Evolutionary conservation across 2,797 vertebrate genomes (phyloP).

Genomic region (Falco concolor): DNA sequence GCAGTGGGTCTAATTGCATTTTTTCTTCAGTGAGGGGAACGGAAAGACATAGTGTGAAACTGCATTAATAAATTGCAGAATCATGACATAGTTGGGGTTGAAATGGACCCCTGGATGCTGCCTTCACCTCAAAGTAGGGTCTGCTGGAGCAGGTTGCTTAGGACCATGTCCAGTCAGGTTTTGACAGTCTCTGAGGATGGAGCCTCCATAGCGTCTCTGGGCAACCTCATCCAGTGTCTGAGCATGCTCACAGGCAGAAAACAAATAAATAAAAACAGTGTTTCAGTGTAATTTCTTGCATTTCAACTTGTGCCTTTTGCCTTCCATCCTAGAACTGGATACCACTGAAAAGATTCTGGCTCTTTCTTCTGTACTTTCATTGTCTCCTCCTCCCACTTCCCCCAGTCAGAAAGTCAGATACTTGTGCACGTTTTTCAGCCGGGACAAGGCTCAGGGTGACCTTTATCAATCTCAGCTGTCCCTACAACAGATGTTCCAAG

Average conservation of each 20-base stretch:
- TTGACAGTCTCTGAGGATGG: neutral
- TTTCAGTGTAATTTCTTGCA: neutral
- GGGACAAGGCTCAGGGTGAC: neutral
- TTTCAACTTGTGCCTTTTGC: neutral
- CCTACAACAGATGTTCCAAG: neutral
- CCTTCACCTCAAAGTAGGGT: neutral
- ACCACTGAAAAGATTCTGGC: neutral
- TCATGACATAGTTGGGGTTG: neutral
- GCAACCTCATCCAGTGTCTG: neutral
- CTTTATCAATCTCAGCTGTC: neutral
- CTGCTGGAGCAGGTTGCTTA: neutral
- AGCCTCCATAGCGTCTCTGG: neutral
- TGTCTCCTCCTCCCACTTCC: rapidly evolving
- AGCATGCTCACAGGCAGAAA: neutral
- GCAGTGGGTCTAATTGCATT: neutral
- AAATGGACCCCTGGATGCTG: neutral
- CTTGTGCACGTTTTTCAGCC: neutral
- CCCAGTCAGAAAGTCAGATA: neutral
- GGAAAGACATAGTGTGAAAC: neutral
- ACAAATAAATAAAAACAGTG: neutral
- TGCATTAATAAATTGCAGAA: neutral
- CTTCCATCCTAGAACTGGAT: neutral
- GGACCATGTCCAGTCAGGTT: neutral
- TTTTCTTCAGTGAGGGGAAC: neutral
- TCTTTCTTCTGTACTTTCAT: neutral